Base-by-base conservation (phyloP, 2,113 vertebrate species). In the Tyto alba region DNA sequence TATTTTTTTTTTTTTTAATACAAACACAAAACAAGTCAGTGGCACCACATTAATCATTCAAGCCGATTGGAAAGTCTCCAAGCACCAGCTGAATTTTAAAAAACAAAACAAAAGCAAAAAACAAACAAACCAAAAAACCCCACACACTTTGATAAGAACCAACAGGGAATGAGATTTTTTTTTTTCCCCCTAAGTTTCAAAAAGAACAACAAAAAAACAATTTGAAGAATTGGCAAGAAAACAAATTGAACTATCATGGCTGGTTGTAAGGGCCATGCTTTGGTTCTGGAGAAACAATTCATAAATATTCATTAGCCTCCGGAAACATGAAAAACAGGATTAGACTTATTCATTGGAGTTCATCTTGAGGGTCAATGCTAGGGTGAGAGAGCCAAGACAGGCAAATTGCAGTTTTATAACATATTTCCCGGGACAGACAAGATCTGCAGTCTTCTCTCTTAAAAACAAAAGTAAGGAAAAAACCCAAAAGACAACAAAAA, bases 21-120 rank as follows among this genome's bases (percentile, higher is more conserved):
- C 47, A 94, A 97, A 91, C 82, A 85, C 81, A 96, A 94, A 97
- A 90, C 93, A 97, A 93, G 91, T 96, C 92, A 74, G 88, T 97
- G 89, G 85, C 95, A 96, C 81, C 79, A 90, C 96, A 98, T 97
- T 97, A 97, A 97, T 98, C 97, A 97, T 95, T 93, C 62, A 91
- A 90, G 73, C 63, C 6, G 0, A 73, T 80, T 91, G 76, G 90
- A 95, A 97, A 93, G 56, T 32, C 90, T 89, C 83, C 95, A 64
- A 94, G 67, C 48, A 87, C 88, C 79, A 88, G 76, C 91, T 85
- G 79, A 80, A 69, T 62, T 82, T 36, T 48, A 72, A n/a, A 91
- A 67, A 18, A 67, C 22, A 85, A n/a, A 40, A 10, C 5, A 56
- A 59, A 21, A 13, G 10, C 15, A 7, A 13, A 66, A 15, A 34